phyloP scores from a whole-genome alignment of 2,888 invertebrate genomes.

The Lithophane socia region DNA sequence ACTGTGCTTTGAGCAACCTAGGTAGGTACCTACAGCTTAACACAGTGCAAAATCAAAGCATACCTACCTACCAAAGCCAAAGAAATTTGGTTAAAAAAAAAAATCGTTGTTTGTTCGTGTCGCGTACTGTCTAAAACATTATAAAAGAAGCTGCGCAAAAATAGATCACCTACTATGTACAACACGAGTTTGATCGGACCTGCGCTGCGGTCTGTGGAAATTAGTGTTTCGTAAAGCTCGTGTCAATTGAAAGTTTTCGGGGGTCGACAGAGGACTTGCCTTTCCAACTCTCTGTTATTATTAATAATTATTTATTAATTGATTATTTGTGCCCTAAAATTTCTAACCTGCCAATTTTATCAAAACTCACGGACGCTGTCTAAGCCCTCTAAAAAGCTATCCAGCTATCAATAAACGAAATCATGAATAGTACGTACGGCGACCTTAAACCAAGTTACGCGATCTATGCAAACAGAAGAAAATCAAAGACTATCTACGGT shows the following conservation, averaged over 20 bases:
- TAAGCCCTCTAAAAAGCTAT: slow-evolving; percentile 1
- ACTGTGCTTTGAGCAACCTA: background rate
- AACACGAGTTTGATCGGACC: slow-evolving; percentile 11
- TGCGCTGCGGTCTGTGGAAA: background rate
- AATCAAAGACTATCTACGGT: background rate
- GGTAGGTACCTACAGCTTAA: background rate
- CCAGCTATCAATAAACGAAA: background rate
- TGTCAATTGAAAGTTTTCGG: too few species aligned
- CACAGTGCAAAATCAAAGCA: background rate
- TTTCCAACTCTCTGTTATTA: background rate
- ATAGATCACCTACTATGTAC: background rate
- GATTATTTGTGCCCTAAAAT: background rate
- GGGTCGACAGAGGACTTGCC: too few species aligned
- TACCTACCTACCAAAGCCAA: background rate
- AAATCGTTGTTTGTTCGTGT: background rate
- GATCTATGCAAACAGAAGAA: background rate
- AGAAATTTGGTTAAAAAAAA: background rate
- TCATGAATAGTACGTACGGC: background rate
- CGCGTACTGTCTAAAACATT: background rate
- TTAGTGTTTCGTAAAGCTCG: background rate
- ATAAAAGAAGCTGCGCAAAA: background rate
- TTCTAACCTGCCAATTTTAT: slow-evolving; percentile 27
- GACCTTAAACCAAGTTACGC: background rate
- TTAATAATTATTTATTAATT: too few species aligned
- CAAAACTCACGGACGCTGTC: slow-evolving; percentile 12